A percentile compares a stretch with the other conserved stretches of the same genome.
phyloP scores from a whole-genome alignment of 1,140 invertebrate species.

The Paraescarpia echinospica region DNA sequence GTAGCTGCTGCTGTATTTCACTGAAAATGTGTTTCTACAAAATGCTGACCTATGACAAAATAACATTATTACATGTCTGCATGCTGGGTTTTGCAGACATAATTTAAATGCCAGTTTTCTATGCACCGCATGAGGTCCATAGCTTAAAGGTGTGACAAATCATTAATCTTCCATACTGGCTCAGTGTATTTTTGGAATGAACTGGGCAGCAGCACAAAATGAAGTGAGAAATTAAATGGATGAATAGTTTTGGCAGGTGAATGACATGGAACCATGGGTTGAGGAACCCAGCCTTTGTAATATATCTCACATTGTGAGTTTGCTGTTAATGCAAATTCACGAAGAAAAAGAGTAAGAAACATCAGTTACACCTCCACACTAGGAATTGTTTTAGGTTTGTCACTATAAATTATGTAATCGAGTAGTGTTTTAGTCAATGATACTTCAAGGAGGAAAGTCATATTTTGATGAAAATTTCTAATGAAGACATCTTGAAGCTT shows the following conservation, averaged over 20 bases:
- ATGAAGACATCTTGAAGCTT: no score
- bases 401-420: neutral
- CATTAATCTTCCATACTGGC: neutral
- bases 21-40: neutral
- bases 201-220: neutral
- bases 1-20: neutral
- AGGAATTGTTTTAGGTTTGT: neutral
- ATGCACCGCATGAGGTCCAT: neutral
- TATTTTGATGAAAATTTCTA: no score
- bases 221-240: neutral
- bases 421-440: no score
- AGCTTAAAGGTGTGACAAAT: slow-evolving; percentile 1
- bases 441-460: no score
- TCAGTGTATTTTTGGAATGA: neutral
- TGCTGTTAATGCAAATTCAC: no score
- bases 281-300: no score
- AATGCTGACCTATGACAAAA: neutral
- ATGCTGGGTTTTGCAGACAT: neutral
- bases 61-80: neutral
- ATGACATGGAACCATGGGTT: neutral
- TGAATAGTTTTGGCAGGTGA: neutral
- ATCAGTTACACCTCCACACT: neutral
- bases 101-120: neutral
- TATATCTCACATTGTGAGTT: neutral
- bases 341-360: neutral